These are phyloP conservation scores for Sarcophaga bullata DNA, from an alignment of 1,140 invertebrate genomes.

Conservation along the genomic window DNA sequence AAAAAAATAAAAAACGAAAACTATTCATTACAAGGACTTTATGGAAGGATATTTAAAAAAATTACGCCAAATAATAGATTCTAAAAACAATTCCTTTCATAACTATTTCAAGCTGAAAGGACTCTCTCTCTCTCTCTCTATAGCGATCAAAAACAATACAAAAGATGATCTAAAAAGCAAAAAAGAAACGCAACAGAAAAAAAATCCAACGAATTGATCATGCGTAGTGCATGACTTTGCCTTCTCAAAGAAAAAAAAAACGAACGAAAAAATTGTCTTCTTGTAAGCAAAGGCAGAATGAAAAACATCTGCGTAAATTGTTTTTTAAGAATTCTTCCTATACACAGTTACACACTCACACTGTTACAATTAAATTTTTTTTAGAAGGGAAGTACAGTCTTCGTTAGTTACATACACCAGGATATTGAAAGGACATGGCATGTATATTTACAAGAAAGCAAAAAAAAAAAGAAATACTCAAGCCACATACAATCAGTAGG, in stretches of 20 bases:
- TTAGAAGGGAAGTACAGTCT: slow-evolving; percentile 1
- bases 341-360: background rate
- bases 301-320: slow-evolving; percentile 36
- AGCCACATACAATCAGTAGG: background rate
- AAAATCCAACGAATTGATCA: slow-evolving; percentile 30
- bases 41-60: background rate
- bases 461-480: background rate
- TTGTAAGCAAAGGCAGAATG: too few relatives aligned
- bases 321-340: background rate
- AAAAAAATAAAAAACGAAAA: background rate
- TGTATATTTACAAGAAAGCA: background rate
- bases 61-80: background rate
- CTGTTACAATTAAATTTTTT: background rate
- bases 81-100: background rate
- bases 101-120: background rate
- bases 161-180: background rate
- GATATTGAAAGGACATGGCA: background rate
- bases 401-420: background rate
- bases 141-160: too few relatives aligned
- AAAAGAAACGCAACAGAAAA: background rate
- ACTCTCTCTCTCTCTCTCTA: too few relatives aligned
- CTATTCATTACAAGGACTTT: background rate
- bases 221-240: slow-evolving; percentile 35
- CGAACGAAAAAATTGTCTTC: too few relatives aligned
- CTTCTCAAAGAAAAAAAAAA: background rate